Percentiles rank a stretch among this genome's conserved stretches.
Conservation (phyloP, 1,140 invertebrate species). For the Ericerus pela region DNA sequence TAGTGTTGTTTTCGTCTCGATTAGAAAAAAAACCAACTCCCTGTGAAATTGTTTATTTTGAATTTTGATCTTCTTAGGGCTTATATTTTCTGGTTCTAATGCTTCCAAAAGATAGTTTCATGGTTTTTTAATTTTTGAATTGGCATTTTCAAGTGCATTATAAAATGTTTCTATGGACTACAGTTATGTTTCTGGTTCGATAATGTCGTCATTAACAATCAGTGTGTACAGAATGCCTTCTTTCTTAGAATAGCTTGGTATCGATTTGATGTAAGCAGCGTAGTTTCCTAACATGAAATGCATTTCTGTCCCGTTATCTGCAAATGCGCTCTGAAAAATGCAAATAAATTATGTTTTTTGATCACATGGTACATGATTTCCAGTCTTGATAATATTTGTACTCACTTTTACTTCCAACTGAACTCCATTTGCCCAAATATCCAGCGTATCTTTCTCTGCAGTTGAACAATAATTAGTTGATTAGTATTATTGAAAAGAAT, state of each 20-base stretch:
- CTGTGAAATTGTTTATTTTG: no score
- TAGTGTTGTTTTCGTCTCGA: no score
- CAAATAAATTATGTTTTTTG: conserved; percentile 9
- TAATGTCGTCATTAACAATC: conserved; percentile 31
- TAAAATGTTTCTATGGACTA: no score
- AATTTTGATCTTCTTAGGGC: no score
- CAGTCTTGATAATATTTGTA: neutral
- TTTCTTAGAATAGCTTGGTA: conserved; percentile 35
- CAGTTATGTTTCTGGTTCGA: conserved; percentile 17
- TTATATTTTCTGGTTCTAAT: no score
- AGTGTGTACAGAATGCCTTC: conserved; percentile 38
- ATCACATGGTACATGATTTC: neutral
- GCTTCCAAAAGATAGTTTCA: no score
- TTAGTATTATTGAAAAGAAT: no score
- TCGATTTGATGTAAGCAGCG: conserved; percentile 43
- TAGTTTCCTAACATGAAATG: conserved; percentile 44
- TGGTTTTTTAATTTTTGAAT: no score
- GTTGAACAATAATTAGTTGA: no score
- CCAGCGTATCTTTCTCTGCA: conserved; percentile 60
- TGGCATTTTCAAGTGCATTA: no score
- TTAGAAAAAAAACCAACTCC: no score
- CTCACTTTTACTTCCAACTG: conserved; percentile 44
- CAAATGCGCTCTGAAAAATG: conserved; percentile 51
- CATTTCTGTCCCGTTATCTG: conserved; percentile 66
- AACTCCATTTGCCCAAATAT: conserved; percentile 61